A percentile compares a stretch with the other conserved stretches of the same genome.
Evolutionary conservation across 2,888 invertebrate genomes (phyloP).

Genomic region (Mactromeris polynyma): DNA sequence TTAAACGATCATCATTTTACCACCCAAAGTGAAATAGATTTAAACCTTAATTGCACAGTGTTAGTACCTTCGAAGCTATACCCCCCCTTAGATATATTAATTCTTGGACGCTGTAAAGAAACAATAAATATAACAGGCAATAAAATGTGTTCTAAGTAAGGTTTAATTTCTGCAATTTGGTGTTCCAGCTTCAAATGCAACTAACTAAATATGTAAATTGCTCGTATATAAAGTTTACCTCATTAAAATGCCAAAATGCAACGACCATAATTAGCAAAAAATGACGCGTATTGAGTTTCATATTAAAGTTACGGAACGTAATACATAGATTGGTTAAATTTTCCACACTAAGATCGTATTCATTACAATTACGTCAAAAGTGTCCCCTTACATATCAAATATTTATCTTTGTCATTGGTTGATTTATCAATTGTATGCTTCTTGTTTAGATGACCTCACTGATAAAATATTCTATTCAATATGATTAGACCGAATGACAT

Average conservation of each 20-base stretch:
- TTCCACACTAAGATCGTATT: not conserved
- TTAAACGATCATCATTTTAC: too few species aligned
- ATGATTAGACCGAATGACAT: not conserved
- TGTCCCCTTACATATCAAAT: constrained; percentile 11
- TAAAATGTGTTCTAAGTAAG: too few species aligned
- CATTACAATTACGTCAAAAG: constrained; percentile 2
- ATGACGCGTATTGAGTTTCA: not conserved
- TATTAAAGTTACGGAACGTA: not conserved
- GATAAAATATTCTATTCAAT: not conserved
- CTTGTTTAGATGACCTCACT: not conserved
- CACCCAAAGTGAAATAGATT: too few species aligned
- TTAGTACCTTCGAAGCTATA: too few species aligned
- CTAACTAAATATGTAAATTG: too few species aligned
- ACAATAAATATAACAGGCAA: too few species aligned
- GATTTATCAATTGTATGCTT: not conserved
- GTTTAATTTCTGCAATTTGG: too few species aligned
- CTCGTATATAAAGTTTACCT: too few species aligned
- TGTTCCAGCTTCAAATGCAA: too few species aligned
- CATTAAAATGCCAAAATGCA: not conserved
- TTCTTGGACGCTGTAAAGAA: too few species aligned
- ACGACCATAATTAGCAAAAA: not conserved
- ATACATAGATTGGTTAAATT: not conserved
- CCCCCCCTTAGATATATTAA: too few species aligned
- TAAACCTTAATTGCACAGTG: too few species aligned
- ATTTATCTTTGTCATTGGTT: not conserved